phyloP scores from a whole-genome alignment of 1,140 invertebrate species.

The Diprion similis region DNA sequence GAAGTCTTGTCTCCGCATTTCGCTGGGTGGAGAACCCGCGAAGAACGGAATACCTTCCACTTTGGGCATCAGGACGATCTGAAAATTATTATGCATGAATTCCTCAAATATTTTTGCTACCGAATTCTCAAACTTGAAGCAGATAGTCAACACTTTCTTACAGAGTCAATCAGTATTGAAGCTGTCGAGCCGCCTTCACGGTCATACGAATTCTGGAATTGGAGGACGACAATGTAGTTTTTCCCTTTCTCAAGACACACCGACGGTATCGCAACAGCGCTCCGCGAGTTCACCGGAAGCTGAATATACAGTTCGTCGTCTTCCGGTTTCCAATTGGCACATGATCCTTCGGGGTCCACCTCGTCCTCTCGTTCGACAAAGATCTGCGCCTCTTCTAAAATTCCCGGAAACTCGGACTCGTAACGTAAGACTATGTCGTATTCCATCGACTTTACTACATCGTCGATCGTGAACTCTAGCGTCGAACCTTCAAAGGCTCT shows the following conservation, averaged over 20 bases:
- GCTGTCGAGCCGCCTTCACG: slow-evolving; percentile 72
- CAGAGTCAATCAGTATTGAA: slow-evolving; percentile 88
- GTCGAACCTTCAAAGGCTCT: slow-evolving; percentile 79
- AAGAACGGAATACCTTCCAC: slow-evolving; percentile 83
- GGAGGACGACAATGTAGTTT: slow-evolving; percentile 80
- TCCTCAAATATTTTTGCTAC: neutral
- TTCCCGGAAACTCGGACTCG: slow-evolving; percentile 72
- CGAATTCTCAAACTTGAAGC: neutral
- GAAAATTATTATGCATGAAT: slow-evolving; percentile 20
- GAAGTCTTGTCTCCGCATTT: slow-evolving; percentile 71
- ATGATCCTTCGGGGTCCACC: slow-evolving; percentile 80
- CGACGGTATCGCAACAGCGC: slow-evolving; percentile 72
- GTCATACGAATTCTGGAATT: slow-evolving; percentile 74
- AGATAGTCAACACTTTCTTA: slow-evolving; percentile 48
- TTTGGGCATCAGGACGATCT: slow-evolving; percentile 79
- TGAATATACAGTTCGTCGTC: slow-evolving; percentile 70
- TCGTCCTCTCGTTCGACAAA: slow-evolving; percentile 74
- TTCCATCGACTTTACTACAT: slow-evolving; percentile 80
- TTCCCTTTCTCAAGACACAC: slow-evolving; percentile 87
- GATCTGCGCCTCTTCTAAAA: slow-evolving; percentile 84
- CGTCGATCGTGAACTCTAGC: slow-evolving; percentile 79
- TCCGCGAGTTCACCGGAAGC: slow-evolving; percentile 68
- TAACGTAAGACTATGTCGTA: slow-evolving; percentile 92
- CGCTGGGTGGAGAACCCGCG: slow-evolving; percentile 61
- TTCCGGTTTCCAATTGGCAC: slow-evolving; percentile 73